These are phyloP conservation scores for Matsumyia berberina DNA, from an alignment of 2,888 invertebrate genomes.

Conservation along the genomic window DNA sequence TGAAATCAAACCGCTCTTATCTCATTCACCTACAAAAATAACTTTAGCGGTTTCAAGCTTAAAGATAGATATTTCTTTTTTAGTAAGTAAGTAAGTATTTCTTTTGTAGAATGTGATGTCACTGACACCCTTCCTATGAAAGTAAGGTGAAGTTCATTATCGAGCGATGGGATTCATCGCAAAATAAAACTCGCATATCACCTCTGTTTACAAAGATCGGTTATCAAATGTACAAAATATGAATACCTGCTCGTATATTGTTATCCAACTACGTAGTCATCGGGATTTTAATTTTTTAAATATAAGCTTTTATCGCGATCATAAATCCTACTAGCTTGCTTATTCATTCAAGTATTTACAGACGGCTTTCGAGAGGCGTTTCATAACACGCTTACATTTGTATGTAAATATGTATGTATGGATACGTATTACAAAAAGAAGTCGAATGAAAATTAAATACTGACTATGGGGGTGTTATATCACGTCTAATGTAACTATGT, in stretches of 20 bases:
- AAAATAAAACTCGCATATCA: not conserved
- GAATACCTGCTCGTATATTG: not conserved
- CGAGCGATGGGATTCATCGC: not conserved
- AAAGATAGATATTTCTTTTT: not conserved
- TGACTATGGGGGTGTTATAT: too few species aligned
- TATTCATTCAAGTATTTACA: not conserved
- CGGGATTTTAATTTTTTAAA: not conserved
- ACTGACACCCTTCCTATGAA: not conserved
- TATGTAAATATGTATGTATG: not conserved
- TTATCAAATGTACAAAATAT: not conserved
- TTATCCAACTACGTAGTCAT: not conserved
- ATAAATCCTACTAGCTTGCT: not conserved
- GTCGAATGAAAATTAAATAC: too few species aligned
- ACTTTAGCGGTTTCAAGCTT: not conserved
- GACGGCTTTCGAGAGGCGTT: not conserved
- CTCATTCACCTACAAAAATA: not conserved
- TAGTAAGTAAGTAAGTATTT: too few species aligned
- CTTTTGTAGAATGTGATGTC: not conserved
- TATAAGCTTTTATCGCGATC: not conserved
- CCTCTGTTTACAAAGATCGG: not conserved
- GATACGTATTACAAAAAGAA: too few species aligned
- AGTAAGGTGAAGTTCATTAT: not conserved
- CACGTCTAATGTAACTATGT: too few species aligned
- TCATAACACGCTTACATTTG: too few species aligned
- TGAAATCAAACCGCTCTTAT: constrained; percentile 14